phyloP scores from a whole-genome alignment of 2,888 invertebrate genomes.

The Oscheius sp. region DNA sequence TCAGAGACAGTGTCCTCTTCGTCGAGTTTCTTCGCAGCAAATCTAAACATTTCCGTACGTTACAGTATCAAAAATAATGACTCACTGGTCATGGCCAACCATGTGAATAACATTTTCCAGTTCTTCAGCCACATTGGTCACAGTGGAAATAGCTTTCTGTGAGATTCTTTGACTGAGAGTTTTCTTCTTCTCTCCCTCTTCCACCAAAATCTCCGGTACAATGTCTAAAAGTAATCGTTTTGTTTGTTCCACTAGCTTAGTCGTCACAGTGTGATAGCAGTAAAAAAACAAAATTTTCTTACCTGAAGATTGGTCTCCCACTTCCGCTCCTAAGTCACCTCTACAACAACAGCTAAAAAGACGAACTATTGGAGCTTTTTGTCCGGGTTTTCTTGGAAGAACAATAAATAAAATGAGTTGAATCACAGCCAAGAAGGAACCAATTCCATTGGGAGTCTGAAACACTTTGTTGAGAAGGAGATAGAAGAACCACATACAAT shows the following conservation, averaged over 20 bases:
- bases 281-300: conserved; percentile 3
- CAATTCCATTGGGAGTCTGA: conserved; percentile 84
- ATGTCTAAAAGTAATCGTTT: conserved; percentile 41
- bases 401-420: conserved; percentile 82
- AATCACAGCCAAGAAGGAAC: conserved; percentile 79
- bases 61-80: neutral
- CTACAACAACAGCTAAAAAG: conserved; percentile 51
- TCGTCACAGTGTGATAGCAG: neutral
- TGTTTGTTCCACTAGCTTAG: neutral
- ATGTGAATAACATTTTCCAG: conserved; percentile 67
- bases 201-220: conserved; percentile 35
- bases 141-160: conserved; percentile 59
- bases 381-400: conserved; percentile 75
- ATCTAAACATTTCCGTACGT: conserved; percentile 32
- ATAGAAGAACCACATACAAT: conserved; percentile 75
- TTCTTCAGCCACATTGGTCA: conserved; percentile 63
- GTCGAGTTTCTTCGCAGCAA: conserved; percentile 61
- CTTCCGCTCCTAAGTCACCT: conserved; percentile 41
- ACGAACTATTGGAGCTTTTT: conserved; percentile 59
- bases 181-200: conserved; percentile 41
- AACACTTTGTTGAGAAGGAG: conserved; percentile 45
- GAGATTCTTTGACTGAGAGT: conserved; percentile 58
- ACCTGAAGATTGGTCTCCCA: conserved; percentile 40
- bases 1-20: conserved; percentile 51
- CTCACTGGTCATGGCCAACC: conserved; percentile 63